Percentiles rank a stretch among this genome's conserved stretches.
Evolutionary conservation across 1,140 invertebrate species (phyloP).

Genomic region (Mya arenaria): DNA sequence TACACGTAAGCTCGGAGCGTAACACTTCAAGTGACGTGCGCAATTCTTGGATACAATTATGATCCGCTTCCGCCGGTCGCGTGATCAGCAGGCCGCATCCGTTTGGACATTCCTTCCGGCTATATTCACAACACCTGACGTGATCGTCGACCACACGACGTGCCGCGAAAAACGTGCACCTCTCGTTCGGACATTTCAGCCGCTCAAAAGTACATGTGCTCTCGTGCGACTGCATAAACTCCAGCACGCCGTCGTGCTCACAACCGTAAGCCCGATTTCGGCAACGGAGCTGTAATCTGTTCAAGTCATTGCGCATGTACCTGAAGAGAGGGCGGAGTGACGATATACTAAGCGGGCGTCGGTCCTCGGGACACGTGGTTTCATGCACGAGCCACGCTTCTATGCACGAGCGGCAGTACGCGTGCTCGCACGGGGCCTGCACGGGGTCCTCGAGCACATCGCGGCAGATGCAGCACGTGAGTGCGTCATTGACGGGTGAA

Average conservation of each 20-base stretch:
- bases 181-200: conserved; percentile 67
- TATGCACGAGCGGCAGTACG: conserved; percentile 72
- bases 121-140: conserved; percentile 58
- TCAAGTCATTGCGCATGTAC: conserved; percentile 76
- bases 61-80: conserved; percentile 57
- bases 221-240: conserved; percentile 65
- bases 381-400: conserved; percentile 72
- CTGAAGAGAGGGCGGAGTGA: conserved; percentile 67
- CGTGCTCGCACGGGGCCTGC: conserved; percentile 76
- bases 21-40: conserved; percentile 68
- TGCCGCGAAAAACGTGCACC: conserved; percentile 54
- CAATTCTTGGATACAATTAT: conserved; percentile 76
- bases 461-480: conserved; percentile 75
- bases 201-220: conserved; percentile 60
- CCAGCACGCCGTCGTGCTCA: conserved; percentile 58
- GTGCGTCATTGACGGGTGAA: conserved; percentile 70
- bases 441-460: conserved; percentile 76
- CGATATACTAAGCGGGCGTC: conserved; percentile 57
- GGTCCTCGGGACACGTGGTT: conserved; percentile 73
- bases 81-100: conserved; percentile 71
- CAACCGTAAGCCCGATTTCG: conserved; percentile 63
- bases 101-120: conserved; percentile 59
- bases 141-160: conserved; percentile 58
- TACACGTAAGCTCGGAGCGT: conserved; percentile 71
- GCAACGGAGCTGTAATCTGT: conserved; percentile 68